Percentiles rank a stretch among this genome's conserved stretches.
These are phyloP conservation scores for Drosophila guanche DNA, from an alignment of 1,140 invertebrate species.

Conservation along the genomic window DNA sequence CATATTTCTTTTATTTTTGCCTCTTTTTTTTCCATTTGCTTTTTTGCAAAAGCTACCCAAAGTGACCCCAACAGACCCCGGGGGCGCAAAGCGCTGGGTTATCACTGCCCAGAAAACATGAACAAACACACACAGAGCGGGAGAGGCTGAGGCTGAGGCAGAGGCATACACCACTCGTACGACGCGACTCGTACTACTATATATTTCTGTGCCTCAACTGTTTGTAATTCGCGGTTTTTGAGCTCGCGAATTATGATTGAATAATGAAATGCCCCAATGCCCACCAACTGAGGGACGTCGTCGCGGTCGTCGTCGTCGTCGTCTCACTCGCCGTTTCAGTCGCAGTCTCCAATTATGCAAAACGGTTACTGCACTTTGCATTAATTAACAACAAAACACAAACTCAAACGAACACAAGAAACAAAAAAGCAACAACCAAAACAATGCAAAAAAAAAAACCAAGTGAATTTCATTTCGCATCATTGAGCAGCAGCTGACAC, in stretches of 20 bases:
- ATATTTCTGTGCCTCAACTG: slow-evolving; percentile 28
- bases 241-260: slow-evolving; percentile 79
- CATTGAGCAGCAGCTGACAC: slow-evolving; percentile 17
- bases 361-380: slow-evolving; percentile 79
- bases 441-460: slow-evolving; percentile 3
- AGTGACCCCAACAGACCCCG: slow-evolving; percentile 64
- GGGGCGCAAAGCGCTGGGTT: slow-evolving; percentile 60
- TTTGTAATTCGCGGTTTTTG: slow-evolving; percentile 65
- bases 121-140: slow-evolving; percentile 35
- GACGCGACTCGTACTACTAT: not conserved
- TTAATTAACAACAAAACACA: slow-evolving; percentile 65
- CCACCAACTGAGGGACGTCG: slow-evolving; percentile 13
- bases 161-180: not conserved
- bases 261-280: slow-evolving; percentile 71
- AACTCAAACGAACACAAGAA: slow-evolving; percentile 12
- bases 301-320: not conserved
- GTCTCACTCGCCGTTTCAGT: not conserved
- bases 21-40: slow-evolving; percentile 35
- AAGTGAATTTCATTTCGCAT: too few relatives aligned
- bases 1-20: slow-evolving; percentile 24
- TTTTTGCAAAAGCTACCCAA: slow-evolving; percentile 66
- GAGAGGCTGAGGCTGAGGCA: slow-evolving; percentile 3
- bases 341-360: slow-evolving; percentile 73
- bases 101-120: slow-evolving; percentile 61
- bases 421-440: slow-evolving; percentile 8